phyloP scores from a whole-genome alignment of 2,113 vertebrate species.

The Tympanuchus pallidicinctus region DNA sequence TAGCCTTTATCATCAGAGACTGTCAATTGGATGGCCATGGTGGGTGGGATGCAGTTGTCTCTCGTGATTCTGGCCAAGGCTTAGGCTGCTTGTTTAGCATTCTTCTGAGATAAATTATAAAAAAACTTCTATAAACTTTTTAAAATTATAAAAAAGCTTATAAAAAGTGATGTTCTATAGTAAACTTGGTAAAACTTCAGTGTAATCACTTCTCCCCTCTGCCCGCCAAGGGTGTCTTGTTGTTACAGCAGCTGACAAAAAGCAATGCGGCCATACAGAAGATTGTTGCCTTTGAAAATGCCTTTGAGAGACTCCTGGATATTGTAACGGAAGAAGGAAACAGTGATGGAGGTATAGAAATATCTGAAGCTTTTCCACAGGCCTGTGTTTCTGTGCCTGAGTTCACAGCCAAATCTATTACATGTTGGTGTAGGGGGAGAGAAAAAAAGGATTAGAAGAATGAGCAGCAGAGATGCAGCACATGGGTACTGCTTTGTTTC shows the following conservation, averaged over 20 bases:
- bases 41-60: accelerated
- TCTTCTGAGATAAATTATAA: background rate
- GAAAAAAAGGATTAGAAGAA: too few relatives aligned
- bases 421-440: background rate
- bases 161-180: background rate
- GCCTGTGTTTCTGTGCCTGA: background rate
- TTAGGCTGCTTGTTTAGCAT: background rate
- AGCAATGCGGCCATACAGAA: slow-evolving; percentile 98
- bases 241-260: slow-evolving; percentile 96
- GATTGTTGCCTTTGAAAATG: slow-evolving; percentile 98
- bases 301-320: slow-evolving; percentile 95
- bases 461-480: background rate
- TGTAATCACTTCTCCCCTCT: background rate
- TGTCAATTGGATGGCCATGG: background rate
- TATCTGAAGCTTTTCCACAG: background rate
- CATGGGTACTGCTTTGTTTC: background rate
- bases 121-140: too few relatives aligned
- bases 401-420: background rate
- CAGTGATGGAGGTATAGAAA: slow-evolving; percentile 91
- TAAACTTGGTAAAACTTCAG: background rate
- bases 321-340: slow-evolving; percentile 96
- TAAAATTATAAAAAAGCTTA: background rate
- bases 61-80: background rate
- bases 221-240: slow-evolving; percentile 85
- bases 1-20: background rate